A percentile compares a stretch with the other conserved stretches of the same genome.
Evolutionary conservation across 2,797 vertebrate genomes (phyloP).

Genomic region (Zalophus californianus): DNA sequence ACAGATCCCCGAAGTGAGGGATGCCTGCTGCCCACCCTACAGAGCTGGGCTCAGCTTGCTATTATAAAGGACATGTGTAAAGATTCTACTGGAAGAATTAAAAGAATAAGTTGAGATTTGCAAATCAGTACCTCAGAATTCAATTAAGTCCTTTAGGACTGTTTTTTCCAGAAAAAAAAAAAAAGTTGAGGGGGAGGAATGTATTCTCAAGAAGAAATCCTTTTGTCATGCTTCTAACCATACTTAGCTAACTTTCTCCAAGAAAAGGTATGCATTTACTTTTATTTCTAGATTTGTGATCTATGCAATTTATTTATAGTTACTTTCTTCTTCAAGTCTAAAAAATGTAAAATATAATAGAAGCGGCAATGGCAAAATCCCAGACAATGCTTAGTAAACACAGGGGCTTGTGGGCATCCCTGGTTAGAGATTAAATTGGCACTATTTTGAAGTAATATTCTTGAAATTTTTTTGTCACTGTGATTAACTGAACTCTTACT

Average conservation of each 20-base stretch:
- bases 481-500: not conserved
- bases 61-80: not conserved
- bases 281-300: conserved; percentile 9
- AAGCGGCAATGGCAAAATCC: not conserved
- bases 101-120: not conserved
- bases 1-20: not conserved
- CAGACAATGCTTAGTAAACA: not conserved
- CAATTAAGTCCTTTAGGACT: not conserved
- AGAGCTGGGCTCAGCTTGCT: not conserved
- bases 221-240: conserved; percentile 24
- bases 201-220: conserved; percentile 26
- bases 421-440: not conserved
- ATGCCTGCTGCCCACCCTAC: not conserved
- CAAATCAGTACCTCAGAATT: not conserved
- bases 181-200: not conserved
- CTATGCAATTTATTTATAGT: conserved; percentile 2
- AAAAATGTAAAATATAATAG: not conserved
- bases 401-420: not conserved
- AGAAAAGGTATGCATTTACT: conserved; percentile 16
- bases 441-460: not conserved
- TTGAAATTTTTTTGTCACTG: not conserved
- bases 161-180: not conserved
- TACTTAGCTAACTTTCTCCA: not conserved
- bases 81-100: not conserved
- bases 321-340: not conserved